Evolutionary conservation across 2,797 vertebrate genomes (phyloP), one percentile per base, ranked within the genome.

Genomic region (Argentina silus): DNA sequence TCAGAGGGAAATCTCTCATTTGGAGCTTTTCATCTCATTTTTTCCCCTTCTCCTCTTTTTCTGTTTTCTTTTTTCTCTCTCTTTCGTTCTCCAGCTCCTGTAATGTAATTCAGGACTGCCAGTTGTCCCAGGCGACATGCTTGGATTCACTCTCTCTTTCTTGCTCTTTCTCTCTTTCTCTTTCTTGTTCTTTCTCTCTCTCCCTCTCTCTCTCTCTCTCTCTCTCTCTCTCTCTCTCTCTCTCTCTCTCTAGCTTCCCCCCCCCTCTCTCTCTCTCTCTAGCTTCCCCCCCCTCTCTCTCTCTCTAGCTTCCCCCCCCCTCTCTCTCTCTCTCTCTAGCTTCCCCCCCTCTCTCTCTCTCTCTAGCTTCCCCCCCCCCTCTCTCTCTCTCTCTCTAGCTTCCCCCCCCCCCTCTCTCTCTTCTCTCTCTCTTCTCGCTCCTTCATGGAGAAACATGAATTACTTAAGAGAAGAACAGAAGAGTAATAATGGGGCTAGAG

Each of bases 1-100:
- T 91, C 90, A 86, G 88, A 90, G 90, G 89, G 90, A 92, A 91
- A 92, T 91, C 85, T 92, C 91, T 91, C 89, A 92, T 91, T 92
- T 92, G 91, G 91, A 89, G 86, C 88, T 87, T 91, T 92, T 91
- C 87, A 90, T 90, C 87, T 89, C 85, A 84, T 70, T 62, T 53
- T 65, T 36, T 48, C 69, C 62, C 51, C 44, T 15, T 62, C 69
- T 69, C 45, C 72, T 15, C 9, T 45, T 70, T 45, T 60, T 23
- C 70, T 44, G 70, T 57, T 56, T 7, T 72, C 72, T 43, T 3
- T 42, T 27, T 36, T 15, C 21, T 61, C 57, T 70, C 67, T 59
- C 10, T 67, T 36, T 73, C 72, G 36, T 76, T 47, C 67, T 72
- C 65, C 75, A 3, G 15, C 48, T 69, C 48, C 72, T 65, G 78